Percentiles rank a stretch among this genome's conserved stretches.
phyloP scores from a whole-genome alignment of 2,888 invertebrate genomes.

The Esperia sulphurella region DNA sequence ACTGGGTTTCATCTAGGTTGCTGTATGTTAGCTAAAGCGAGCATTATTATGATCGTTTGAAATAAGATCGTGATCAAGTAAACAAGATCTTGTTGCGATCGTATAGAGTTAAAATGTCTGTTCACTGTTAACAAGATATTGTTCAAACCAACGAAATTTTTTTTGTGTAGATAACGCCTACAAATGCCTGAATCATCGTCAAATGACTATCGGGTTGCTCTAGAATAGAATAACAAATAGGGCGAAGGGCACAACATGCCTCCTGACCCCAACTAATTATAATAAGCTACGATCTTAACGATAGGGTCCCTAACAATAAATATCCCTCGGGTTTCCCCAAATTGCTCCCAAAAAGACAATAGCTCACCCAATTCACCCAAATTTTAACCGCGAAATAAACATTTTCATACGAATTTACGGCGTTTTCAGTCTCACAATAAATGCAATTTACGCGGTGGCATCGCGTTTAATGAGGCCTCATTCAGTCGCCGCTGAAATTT shows the following conservation, averaged over 20 bases:
- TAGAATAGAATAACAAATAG: not conserved
- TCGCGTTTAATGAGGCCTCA: conserved; percentile 45
- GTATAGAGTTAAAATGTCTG: no score
- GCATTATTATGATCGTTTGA: no score
- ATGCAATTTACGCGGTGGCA: conserved; percentile 40
- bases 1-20: no score
- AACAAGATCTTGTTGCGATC: no score
- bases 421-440: conserved; percentile 25
- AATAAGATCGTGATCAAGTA: no score
- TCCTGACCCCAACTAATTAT: not conserved
- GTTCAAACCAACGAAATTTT: no score
- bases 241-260: not conserved
- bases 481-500: conserved; percentile 36
- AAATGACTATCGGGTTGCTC: no score
- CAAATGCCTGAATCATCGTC: no score
- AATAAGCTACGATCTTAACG: not conserved
- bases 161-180: no score
- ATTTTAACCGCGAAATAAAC: conserved; percentile 18
- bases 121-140: no score
- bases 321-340: conserved; percentile 1
- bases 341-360: conserved; percentile 19
- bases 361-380: conserved; percentile 8
- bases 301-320: not conserved
- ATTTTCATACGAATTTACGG: conserved; percentile 19
- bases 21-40: no score